Percentiles rank a stretch among this genome's conserved stretches.
Evolutionary conservation across 53 echinoderm and acorn worm genomes (phyloP).

Genomic region (Holothuria leucospilota): DNA sequence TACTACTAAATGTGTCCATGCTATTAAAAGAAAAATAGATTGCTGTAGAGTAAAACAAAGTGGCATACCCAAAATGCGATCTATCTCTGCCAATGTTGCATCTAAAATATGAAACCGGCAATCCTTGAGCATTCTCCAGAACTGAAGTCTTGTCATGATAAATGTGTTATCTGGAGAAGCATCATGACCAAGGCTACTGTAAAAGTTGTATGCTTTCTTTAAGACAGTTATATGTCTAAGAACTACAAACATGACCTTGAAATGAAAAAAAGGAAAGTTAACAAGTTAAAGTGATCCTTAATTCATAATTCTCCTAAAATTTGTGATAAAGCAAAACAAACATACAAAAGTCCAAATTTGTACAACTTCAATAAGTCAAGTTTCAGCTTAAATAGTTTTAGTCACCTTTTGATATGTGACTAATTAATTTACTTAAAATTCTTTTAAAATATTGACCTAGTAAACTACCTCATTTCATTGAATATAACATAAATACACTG

Average conservation of each 20-base stretch:
- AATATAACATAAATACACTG: no score
- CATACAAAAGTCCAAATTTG: no score
- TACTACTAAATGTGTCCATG: neutral
- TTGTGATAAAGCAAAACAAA: no score
- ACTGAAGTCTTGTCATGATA: constrained; percentile 97
- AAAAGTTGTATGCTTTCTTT: constrained; percentile 97
- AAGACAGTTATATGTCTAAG: constrained; percentile 86
- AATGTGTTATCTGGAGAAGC: constrained; percentile 90
- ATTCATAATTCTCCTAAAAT: no score
- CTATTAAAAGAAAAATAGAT: neutral
- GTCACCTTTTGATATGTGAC: no score
- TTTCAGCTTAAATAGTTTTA: no score
- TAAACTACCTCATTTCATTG: no score
- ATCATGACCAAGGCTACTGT: constrained; percentile 95
- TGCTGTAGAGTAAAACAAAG: neutral
- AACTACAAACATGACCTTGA: constrained; percentile 95
- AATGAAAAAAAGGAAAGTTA: neutral
- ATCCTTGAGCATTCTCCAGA: constrained; percentile 97
- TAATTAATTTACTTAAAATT: no score
- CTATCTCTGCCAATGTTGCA: constrained; percentile 86
- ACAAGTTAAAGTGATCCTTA: no score
- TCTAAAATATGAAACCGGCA: constrained; percentile 87
- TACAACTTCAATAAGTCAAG: no score
- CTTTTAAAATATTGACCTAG: no score
- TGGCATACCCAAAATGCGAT: constrained; percentile 82